Evolutionary conservation across 2,888 invertebrate species (phyloP), one percentile per base, ranked within the genome.

Genomic region (Aradus depressus): DNA sequence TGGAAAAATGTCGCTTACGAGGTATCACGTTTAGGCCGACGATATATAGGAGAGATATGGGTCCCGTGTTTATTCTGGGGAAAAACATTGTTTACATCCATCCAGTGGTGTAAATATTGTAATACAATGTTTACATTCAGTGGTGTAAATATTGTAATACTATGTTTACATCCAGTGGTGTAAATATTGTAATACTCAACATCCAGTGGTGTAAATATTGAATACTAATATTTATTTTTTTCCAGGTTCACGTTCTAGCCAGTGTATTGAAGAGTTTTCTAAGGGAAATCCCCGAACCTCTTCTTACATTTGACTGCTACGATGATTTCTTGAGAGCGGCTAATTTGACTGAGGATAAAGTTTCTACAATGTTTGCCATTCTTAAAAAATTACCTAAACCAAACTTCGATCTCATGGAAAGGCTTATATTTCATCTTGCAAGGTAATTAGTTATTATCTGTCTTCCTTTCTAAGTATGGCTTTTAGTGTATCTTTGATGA

Each of bases 261-360:
- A 87, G 90, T 31, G 86, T 89, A 26, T 73, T 93, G 53, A 95
- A 95, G 70, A 72, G 78, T 59, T 91, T 91, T 72, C 80, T 93
- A 67, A 75, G 92, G 32, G 93, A 93, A 66, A 82, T 95, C 79
- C 88, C 91, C 14, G 92, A 93, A 67, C 93, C 93, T 18, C 71
- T 95, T 60, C 74, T 95, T 59, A 91, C 92, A 45, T 92, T 84
- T 70, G 92, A 92, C 66, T 81, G 88, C 57, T 95, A 93, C 68
- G 92, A 93, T 68, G 92, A 93, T 70, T 91, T 93, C 68, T 77
- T 95, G 55, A 80, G 88, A 58, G 90, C 90, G 37, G 82, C 91
- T 3, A 86, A 87, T 68, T 76, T 91, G 59, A 77, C 81, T 10
- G 87, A 90, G 67, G 92, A 92, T 66, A 74, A 88, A 57, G 79